Conservation (phyloP, 2,888 invertebrate species). For the Abrostola triplasia region DNA sequence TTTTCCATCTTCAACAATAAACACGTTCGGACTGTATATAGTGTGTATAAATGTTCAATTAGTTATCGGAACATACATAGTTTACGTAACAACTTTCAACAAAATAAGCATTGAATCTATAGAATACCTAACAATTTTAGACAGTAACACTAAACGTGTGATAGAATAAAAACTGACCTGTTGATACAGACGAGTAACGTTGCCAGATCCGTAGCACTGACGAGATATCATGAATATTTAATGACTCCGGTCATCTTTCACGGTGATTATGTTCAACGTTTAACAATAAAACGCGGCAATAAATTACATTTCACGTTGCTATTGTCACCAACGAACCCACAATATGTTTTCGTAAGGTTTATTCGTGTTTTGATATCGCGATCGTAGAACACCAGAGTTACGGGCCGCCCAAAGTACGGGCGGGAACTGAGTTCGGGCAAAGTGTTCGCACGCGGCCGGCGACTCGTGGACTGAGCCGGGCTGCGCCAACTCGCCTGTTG, state of each 20-base stretch:
- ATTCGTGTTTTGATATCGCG: constrained; percentile 34
- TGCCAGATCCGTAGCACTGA: constrained; percentile 63
- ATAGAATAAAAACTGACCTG: constrained; percentile 75
- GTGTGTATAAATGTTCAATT: not conserved
- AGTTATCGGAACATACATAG: not conserved
- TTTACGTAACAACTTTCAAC: constrained; percentile 9
- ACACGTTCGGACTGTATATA: no score
- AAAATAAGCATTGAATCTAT: constrained; percentile 2
- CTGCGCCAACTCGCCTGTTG: constrained; percentile 70
- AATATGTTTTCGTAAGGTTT: constrained; percentile 18
- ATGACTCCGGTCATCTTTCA: constrained; percentile 69
- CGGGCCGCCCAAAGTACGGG: constrained; percentile 40
- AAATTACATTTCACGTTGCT: constrained; percentile 60
- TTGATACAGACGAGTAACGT: constrained; percentile 68
- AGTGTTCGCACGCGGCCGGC: constrained; percentile 53
- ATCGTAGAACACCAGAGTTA: constrained; percentile 22
- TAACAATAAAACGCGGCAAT: constrained; percentile 60
- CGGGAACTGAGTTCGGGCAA: constrained; percentile 55
- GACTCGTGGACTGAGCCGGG: constrained; percentile 56
- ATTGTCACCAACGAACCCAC: constrained; percentile 62
- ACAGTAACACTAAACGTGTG: constrained; percentile 32
- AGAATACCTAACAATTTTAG: constrained; percentile 6
- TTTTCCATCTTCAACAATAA: no score
- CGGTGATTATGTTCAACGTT: constrained; percentile 57
- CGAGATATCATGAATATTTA: constrained; percentile 71